Base-by-base conservation (phyloP, 2,888 invertebrate species). In the Autographa pulchrina region DNA sequence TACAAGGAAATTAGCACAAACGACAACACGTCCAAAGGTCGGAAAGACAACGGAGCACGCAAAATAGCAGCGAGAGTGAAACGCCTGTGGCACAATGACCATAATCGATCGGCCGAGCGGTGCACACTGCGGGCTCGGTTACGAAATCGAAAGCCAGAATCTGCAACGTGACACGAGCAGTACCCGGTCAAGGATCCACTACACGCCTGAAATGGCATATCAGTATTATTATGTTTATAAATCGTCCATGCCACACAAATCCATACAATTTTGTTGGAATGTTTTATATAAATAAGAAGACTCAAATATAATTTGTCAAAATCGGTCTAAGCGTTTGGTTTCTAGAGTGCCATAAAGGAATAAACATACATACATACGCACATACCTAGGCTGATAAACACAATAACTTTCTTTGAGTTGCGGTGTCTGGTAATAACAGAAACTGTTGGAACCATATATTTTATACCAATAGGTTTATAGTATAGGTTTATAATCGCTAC, bases 71-170 rank as follows among this genome's bases (percentile, higher is more conserved):
- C 86, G 91, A 91, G 89, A 91, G 89, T 90, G 88, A 85, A 91
- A 88, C 88, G 90, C 86, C 88, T 89, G 83, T 88, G 88, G 89
- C 90, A 92, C 89, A 92, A 91, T 92, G 90, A 90, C 91, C 92
- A 93, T 91, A 92, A 93, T 92, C 89, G 91, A 91, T 89, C 87
- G 87, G 81, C 83, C 68, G 78, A 70, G 78, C 82, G 81, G 87
- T 85, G 89, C 88, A 89, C 86, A 89, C 86, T 88, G 88, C 85
- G 84, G 88, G 75, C 85, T 81, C 70, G 78, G 83, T 93, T 93
- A 90, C 92, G 92, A 93, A 94, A 94, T 89, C 89, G 88, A 92
- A 90, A 91, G 89, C 89, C 84, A 76, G 86, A 85, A 85, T 85
- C 86, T 85, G 88, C 88, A 85, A 88, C 87, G 89, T 90, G 92